A percentile compares a stretch with the other conserved stretches of the same genome.
phyloP scores from a whole-genome alignment of 2,888 invertebrate genomes.

The Dasysyrphus tricinctus region DNA sequence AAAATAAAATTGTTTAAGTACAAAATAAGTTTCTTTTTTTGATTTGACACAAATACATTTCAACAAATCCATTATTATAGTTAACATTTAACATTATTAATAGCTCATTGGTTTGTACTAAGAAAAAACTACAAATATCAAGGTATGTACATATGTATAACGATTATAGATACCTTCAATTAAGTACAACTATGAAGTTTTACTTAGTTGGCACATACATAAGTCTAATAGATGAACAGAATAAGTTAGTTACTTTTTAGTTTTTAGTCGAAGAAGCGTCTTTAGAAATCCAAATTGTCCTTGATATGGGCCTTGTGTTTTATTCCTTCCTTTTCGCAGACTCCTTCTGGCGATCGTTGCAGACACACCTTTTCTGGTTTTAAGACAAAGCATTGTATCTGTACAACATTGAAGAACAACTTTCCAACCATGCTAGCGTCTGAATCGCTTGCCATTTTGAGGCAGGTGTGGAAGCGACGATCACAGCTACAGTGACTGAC shows the following conservation, averaged over 20 bases:
- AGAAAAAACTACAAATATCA: slow-evolving; percentile 39
- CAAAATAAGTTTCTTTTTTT: background rate
- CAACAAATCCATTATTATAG: slow-evolving; percentile 37
- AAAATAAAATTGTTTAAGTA: slow-evolving; percentile 19
- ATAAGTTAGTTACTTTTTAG: background rate
- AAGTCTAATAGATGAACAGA: slow-evolving; percentile 10
- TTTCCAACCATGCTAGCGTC: slow-evolving; percentile 96
- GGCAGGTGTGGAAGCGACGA: slow-evolving; percentile 94
- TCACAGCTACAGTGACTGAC: slow-evolving; percentile 97
- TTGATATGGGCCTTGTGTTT: slow-evolving; percentile 90
- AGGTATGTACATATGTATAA: background rate
- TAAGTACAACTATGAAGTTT: slow-evolving; percentile 22
- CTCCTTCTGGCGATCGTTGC: slow-evolving; percentile 92
- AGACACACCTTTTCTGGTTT: slow-evolving; percentile 91
- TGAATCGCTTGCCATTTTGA: slow-evolving; percentile 93
- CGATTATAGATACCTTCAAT: slow-evolving; percentile 11
- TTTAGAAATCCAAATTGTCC: slow-evolving; percentile 86
- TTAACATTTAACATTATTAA: slow-evolving; percentile 37
- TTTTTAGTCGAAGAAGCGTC: slow-evolving; percentile 25
- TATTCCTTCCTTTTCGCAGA: slow-evolving; percentile 88
- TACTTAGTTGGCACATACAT: slow-evolving; percentile 50
- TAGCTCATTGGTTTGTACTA: slow-evolving; percentile 63
- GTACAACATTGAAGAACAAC: slow-evolving; percentile 97
- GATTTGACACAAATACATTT: slow-evolving; percentile 11
- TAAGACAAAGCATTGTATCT: slow-evolving; percentile 95